These are phyloP conservation scores for Dryococelus australis DNA, from an alignment of 2,888 invertebrate species.

Conservation along the genomic window DNA sequence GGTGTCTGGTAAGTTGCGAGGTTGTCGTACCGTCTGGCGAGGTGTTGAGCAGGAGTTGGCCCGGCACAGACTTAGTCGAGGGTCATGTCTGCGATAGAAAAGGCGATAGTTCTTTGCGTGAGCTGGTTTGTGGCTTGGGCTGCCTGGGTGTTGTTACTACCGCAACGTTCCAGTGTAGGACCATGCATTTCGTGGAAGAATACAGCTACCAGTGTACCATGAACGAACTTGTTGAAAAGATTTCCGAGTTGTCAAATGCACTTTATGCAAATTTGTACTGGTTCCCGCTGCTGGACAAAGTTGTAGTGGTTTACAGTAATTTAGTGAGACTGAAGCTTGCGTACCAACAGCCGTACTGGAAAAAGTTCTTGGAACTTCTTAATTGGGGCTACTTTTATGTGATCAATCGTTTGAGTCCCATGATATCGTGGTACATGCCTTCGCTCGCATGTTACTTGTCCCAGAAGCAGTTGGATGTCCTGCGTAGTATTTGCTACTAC, in stretches of 20 bases:
- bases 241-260: conserved; percentile 32
- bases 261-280: conserved; percentile 38
- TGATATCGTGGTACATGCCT: conserved; percentile 37
- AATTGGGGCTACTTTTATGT: conserved; percentile 38
- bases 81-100: background rate
- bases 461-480: conserved; percentile 35
- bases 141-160: conserved; percentile 37
- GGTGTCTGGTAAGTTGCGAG: conserved; percentile 38
- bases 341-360: conserved; percentile 40
- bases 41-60: conserved; percentile 38
- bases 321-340: conserved; percentile 37
- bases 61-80: conserved; percentile 29
- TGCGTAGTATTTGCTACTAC: conserved; percentile 30
- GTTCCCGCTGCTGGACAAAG: conserved; percentile 42
- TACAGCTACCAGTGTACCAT: conserved; percentile 33
- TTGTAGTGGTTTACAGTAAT: conserved; percentile 34
- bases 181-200: conserved; percentile 41
- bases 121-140: conserved; percentile 41
- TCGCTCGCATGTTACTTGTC: conserved; percentile 37
- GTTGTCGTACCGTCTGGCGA: conserved; percentile 36
- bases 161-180: conserved; percentile 37
- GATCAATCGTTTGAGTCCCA: conserved; percentile 34
- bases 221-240: conserved; percentile 35
- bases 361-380: conserved; percentile 35
- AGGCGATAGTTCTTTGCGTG: conserved; percentile 36